Conservation (phyloP, 2,888 invertebrate species). For the Chaitophorus viminalis region DNA sequence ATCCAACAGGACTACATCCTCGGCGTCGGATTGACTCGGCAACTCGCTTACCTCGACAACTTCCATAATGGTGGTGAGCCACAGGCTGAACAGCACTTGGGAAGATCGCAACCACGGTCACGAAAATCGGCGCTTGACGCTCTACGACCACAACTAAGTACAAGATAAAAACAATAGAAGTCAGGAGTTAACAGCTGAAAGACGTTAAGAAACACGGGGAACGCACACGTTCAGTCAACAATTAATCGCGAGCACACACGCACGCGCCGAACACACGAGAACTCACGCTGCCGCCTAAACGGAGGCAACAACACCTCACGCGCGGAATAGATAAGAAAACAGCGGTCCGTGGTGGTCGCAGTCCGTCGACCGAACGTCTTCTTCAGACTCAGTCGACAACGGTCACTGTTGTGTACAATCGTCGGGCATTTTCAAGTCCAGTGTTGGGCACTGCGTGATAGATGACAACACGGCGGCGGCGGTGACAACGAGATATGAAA, state of each 20-base stretch:
- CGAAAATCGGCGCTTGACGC: no score
- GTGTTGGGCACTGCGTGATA: not conserved
- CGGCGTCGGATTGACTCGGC: conserved; percentile 40
- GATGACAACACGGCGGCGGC: not conserved
- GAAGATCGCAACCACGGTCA: not conserved
- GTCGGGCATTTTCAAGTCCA: not conserved
- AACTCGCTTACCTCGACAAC: conserved; percentile 40
- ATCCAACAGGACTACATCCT: conserved; percentile 49
- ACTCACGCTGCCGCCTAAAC: not conserved
- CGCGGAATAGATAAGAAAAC: not conserved
- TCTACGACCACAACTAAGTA: no score
- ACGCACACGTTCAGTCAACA: not conserved
- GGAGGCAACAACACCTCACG: not conserved
- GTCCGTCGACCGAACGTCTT: not conserved
- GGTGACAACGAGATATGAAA: not conserved
- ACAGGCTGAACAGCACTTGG: not conserved
- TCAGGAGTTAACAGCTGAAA: not conserved
- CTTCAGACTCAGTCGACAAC: not conserved
- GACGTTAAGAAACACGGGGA: not conserved
- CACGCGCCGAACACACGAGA: not conserved
- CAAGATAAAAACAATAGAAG: no score
- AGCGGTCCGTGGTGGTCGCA: not conserved
- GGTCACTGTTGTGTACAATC: not conserved
- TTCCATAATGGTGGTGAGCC: conserved; percentile 3
- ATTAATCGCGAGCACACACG: not conserved